Evolutionary conservation across 1,140 invertebrate genomes (phyloP), one percentile per base, ranked within the genome.

Genomic region (Akabosia matsudoensis): DNA sequence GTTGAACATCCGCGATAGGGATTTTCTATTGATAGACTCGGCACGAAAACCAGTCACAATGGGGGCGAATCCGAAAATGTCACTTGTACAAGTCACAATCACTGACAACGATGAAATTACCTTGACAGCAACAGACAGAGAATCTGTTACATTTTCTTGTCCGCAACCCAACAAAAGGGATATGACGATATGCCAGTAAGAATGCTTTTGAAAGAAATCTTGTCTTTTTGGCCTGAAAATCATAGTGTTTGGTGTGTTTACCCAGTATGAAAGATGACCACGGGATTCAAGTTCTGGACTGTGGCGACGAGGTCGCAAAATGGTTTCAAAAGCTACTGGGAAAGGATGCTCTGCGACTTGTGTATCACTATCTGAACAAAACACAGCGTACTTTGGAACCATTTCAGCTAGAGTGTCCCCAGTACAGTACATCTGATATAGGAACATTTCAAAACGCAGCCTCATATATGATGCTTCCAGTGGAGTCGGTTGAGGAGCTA

Each of bases 221-320:
- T 10, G 24, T 70, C 10, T 10, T 31, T 70, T 33, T 28, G 28
- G 7, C 7, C 26, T 16, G 3, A 70, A 70, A 70, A 3, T n/a
- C n/a, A n/a, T 28, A 61, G 3, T 30, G 16, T 7, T 18, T 10
- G n/a, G n/a, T n/a, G n/a, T n/a, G n/a, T 70, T 70, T 70, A 16
- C 7, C 28, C 30, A 70, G 67, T 10, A 34, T 70, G 54, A 34
- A 61, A 1, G 73, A 75, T 3, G 79, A 82, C 7, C 74, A 45
- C n/a, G 33, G 51, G 7, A 34, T 81, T 1, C 75, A 82, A 7
- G 82, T 79, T 1, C 22, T 84, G n/a, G 84, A 85, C 74, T 85
- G 83, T 78, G 85, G 85, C 0, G 78, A 83, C 30, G 79, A 82
- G 33, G 84, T 82, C 30, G 81, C 83, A 2, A 54, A 79, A 0